Evolutionary conservation across 2,797 vertebrate genomes (phyloP).

Genomic region (Oryzias dopingdopingensis): DNA sequence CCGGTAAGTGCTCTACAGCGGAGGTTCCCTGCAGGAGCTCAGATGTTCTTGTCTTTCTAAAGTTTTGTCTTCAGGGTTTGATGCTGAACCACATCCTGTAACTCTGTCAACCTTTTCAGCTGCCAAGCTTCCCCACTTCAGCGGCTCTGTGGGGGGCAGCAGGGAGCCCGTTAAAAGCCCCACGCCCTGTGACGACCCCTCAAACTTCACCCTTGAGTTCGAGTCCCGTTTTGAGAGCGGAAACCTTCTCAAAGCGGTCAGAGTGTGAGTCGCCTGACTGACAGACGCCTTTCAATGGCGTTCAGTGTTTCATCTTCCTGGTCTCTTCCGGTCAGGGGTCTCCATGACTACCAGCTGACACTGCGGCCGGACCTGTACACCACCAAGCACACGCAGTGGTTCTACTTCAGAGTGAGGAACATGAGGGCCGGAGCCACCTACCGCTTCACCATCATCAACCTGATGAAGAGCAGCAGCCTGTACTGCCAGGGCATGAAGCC

Average conservation of each 20-base stretch:
- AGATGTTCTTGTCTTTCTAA: too few relatives aligned
- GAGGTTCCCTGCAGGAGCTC: too few relatives aligned
- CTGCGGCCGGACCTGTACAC: constrained; percentile 90
- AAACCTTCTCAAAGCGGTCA: constrained; percentile 89
- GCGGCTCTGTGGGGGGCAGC: constrained; percentile 80
- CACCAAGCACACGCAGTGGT: constrained; percentile 93
- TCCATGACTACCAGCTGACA: constrained; percentile 86
- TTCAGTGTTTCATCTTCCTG: neutral
- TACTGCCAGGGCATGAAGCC: constrained; percentile 87
- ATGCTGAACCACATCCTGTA: neutral
- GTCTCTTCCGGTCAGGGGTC: constrained; percentile 69
- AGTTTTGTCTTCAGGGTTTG: too few relatives aligned
- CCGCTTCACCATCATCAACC: constrained; percentile 89
- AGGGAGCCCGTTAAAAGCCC: constrained; percentile 60
- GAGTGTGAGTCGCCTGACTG: constrained; percentile 81
- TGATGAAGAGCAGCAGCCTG: constrained; percentile 89
- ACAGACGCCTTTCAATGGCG: neutral
- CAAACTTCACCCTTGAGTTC: constrained; percentile 81
- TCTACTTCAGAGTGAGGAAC: constrained; percentile 92
- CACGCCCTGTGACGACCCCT: constrained; percentile 36
- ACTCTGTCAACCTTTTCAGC: constrained; percentile 51
- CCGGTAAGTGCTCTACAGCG: constrained; percentile 70
- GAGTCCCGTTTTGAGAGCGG: constrained; percentile 95
- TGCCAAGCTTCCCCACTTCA: constrained; percentile 75
- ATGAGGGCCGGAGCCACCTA: constrained; percentile 80